Base-by-base conservation (phyloP, 2,888 invertebrate species). In the Listrodromus nycthemerus region DNA sequence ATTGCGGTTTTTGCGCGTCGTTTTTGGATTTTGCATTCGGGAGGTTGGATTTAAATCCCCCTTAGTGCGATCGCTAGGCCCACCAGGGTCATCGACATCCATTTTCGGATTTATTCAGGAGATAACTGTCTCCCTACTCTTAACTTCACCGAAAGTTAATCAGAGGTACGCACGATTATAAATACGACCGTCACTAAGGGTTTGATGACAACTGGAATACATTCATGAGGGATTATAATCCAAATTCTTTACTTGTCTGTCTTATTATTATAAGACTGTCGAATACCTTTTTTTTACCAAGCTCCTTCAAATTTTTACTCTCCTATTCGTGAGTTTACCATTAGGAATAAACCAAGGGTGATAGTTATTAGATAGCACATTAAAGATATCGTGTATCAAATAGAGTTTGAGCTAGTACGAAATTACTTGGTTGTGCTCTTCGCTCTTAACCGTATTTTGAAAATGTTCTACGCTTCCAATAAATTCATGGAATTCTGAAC, bases 241-340 rank as follows among this genome's bases (percentile, higher is more conserved):
- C 65, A 83, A 70, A 79, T 80, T 67, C 66, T 13, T 67, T 71
- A 70, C 63, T 76, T 70, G 75, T 71, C 69, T 33, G 50, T 71
- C 41, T 65, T 69, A 79, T 83, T 84, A 66, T 75, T 66, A 74
- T 84, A 83, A 13, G 67, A 70, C 21, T 69, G 41, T 37, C 70
- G 80, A 19, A 67, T 71, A 48, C 67, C 81, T 50, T 77, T 63
- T 50, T 83, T 86, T 70, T 58, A 70, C 81, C 77, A 86, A n/a
- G 83, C 83, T 74, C 76, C 78, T 77, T 83, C 83, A 50, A 73
- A 76, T 48, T 73, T n/a, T n/a, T n/a, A n/a, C n/a, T n/a, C n/a
- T n/a, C n/a, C n/a, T n/a, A n/a, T n/a, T n/a, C n/a, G n/a, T n/a
- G n/a, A n/a, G n/a, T n/a, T n/a, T n/a, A n/a, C n/a, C n/a, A n/a